Evolutionary conservation across 2,113 vertebrate genomes (phyloP), one percentile per base, ranked within the genome.

Genomic region (Isurus oxyrinchus): DNA sequence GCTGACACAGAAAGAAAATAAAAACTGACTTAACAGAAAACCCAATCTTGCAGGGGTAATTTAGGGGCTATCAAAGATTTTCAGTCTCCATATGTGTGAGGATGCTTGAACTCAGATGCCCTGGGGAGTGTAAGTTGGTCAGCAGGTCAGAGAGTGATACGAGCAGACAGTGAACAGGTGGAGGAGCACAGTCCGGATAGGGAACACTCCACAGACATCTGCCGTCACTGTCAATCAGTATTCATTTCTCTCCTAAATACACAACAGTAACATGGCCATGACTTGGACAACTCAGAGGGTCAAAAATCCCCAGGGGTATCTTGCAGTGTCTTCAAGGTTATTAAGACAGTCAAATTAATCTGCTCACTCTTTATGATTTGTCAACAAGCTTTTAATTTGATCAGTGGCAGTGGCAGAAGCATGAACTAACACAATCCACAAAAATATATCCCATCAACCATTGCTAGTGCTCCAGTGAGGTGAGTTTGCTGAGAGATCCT

Each of bases 141-240:
- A 98, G 97, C 93, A 97, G 98, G 98, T 98, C 98, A 98, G 97
- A 97, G 98, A 98, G 97, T 97, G 97, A 98, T 96, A 97, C 96
- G 97, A 96, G 97, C 97, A 97, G 97, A 97, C 96, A 97, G 97
- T 96, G 96, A 97, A 98, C 98, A 99, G 98, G 98, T 98, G 98
- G 98, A 72, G 96, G 96, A 96, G 55, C 96, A 96, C 88, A 90
- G 96, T 97, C 96, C 96, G 96, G 97, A 97, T 97, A 61, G 96
- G 97, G 97, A 97, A 96, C 96, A 96, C 96, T 97, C 96, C 44
- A 96, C 97, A 97, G 97, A 97, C 98, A 98, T 98, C 98, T 98
- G 98, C 98, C 97, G 96, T 21, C 55, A 96, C 98, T 98, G 97
- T 98, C 97, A 97, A 97, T 98, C 97, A 97, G 96, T 96, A 97